Base-by-base conservation (phyloP, 2,888 invertebrate species). In the Acanthococcus lagerstroemiae region DNA sequence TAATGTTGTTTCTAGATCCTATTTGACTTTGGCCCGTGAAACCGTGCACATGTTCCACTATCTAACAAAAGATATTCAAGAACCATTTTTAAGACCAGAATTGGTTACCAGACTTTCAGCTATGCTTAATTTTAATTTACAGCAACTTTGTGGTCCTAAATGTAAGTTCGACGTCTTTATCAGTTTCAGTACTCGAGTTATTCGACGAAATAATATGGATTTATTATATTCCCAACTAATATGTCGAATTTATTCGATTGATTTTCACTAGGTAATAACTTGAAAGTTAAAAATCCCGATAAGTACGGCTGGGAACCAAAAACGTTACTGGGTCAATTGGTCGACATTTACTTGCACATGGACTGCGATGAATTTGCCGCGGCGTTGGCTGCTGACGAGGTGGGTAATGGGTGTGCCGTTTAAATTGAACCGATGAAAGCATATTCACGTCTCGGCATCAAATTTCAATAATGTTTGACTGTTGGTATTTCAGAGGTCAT, bases 41-140 rank as follows among this genome's bases (percentile, higher is more conserved):
- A 97, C 97, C 0, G 95, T 99, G 56, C 94, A 97, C 76, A 94
- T 99, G 94, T 88, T 99, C 76, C 91, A 95, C 76, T 95, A 96
- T 78, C 81, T 99, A 72, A 95, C 96, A 21, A 88, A 88, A 72
- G 90, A 94, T 74, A 95, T 97, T 71, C 88, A 88, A 74, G 90
- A 94, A 75, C 95, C 96, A 48, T 99, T 99, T 79, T 82, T 95
- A 72, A 84, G 91, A 69, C 88, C 94, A 1, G 95, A 95, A 79
- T 80, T 99, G 69, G 94, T 92, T 50, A 94, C 94, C 74, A 81
- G 95, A 63, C 82, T 99, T 67, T 95, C 96, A 65, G 94, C 96
- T 67, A 99, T 99, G 97, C 82, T 99, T 71, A 96, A 99, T 79
- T 96, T 94, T 77, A 99, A 99, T 80, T 81, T 99, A 70, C 90